phyloP scores from a whole-genome alignment of 2,888 invertebrate genomes.

The Pandemis corylana region DNA sequence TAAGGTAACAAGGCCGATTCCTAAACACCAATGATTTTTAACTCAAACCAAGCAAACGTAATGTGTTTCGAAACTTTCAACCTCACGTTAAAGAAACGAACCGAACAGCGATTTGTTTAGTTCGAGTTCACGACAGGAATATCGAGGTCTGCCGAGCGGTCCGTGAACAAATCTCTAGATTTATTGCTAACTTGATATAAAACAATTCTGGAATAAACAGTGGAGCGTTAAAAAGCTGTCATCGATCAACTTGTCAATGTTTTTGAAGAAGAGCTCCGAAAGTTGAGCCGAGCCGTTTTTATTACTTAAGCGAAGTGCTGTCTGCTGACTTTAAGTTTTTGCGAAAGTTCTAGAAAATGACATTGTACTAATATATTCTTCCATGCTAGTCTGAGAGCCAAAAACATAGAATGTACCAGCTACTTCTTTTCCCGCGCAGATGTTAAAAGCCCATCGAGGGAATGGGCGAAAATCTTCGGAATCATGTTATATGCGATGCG shows the following conservation, averaged over 20 bases:
- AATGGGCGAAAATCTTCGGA: too few relatives aligned
- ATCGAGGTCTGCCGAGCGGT: not conserved
- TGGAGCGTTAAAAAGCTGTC: not conserved
- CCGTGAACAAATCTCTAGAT: not conserved
- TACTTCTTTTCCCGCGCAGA: too few relatives aligned
- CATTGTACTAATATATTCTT: not conserved
- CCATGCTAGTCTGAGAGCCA: not conserved
- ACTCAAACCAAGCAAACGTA: too few relatives aligned
- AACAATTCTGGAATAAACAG: constrained; percentile 1
- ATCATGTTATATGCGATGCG: too few relatives aligned
- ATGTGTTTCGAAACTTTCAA: not conserved
- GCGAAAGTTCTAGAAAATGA: not conserved
- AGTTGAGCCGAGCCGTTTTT: not conserved
- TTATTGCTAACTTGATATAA: not conserved
- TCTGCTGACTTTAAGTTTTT: not conserved
- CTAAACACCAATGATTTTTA: too few relatives aligned
- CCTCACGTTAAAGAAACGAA: not conserved
- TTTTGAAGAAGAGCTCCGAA: not conserved
- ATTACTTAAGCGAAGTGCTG: not conserved
- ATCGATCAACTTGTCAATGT: constrained; percentile 8
- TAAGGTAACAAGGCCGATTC: too few relatives aligned
- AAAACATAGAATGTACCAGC: too few relatives aligned
- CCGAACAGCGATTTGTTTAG: not conserved
- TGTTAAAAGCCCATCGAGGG: too few relatives aligned
- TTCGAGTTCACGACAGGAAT: not conserved